phyloP scores from a whole-genome alignment of 2,113 vertebrate genomes.

The Daubentonia madagascariensis region DNA sequence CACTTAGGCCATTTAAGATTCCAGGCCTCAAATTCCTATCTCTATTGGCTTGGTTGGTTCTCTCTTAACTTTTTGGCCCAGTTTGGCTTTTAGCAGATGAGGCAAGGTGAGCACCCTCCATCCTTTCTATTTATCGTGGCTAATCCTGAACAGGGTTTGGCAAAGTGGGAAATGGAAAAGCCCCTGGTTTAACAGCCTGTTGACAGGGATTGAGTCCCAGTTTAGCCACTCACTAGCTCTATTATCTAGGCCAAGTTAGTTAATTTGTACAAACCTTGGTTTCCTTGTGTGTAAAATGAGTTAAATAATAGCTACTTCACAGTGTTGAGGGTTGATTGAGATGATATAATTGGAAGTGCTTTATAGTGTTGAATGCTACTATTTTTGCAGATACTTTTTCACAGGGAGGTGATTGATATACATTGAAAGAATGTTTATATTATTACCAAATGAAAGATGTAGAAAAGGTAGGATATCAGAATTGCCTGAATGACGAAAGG shows the following conservation, averaged over 20 bases:
- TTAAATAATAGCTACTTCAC: neutral
- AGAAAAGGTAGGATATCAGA: neutral
- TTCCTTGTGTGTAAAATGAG: neutral
- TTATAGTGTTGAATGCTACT: neutral
- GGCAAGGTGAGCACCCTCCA: neutral
- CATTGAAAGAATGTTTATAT: neutral
- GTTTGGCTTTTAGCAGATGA: neutral
- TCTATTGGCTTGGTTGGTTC: neutral
- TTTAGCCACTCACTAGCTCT: neutral
- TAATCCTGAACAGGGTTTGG: neutral
- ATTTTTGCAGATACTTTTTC: neutral
- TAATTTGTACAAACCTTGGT: neutral
- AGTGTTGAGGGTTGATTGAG: neutral
- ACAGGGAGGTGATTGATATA: neutral
- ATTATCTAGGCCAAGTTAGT: neutral
- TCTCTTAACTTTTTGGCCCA: neutral
- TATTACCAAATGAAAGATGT: neutral
- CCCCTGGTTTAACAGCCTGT: neutral
- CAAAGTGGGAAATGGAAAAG: neutral
- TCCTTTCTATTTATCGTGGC: neutral
- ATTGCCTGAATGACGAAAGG: neutral
- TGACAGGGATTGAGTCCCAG: neutral
- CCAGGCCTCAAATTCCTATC: neutral
- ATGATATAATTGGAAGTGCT: neutral
- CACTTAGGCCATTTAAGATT: neutral